A percentile compares a stretch with the other conserved stretches of the same genome.
Conservation (phyloP, 2,113 vertebrate genomes). For the Picathartes gymnocephalus region DNA sequence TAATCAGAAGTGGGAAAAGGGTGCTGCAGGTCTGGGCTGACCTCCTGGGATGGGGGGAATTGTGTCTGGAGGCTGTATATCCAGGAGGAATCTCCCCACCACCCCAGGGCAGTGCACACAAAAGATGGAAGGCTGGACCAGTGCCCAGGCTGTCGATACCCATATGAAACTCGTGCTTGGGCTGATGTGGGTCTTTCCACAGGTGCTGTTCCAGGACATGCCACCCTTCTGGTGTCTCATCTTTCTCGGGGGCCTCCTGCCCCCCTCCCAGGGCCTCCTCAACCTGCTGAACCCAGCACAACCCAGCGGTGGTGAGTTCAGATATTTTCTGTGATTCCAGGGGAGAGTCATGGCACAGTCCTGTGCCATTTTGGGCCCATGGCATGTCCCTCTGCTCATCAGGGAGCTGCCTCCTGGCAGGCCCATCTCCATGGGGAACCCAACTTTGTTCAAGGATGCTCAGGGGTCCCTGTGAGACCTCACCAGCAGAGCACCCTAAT, state of each 20-base stretch:
- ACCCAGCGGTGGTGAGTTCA: neutral
- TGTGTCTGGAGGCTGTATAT: neutral
- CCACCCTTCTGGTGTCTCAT: neutral
- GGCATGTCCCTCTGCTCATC: neutral
- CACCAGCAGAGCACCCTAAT: neutral
- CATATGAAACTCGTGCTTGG: neutral
- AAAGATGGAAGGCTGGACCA: neutral
- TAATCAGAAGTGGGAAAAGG: neutral
- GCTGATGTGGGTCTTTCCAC: neutral
- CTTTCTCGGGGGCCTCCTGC: neutral
- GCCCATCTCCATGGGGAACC: neutral
- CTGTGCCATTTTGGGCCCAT: rapidly evolving
- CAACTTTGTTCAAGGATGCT: neutral
- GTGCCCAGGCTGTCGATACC: neutral
- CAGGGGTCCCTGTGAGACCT: neutral
- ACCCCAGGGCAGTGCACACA: rapidly evolving
- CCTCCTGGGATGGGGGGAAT: neutral
- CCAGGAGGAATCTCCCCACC: neutral
- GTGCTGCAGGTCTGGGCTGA: neutral
- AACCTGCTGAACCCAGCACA: neutral
- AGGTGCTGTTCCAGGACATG: neutral
- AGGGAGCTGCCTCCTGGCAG: neutral
- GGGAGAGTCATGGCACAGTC: rapidly evolving
- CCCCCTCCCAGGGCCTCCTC: neutral
- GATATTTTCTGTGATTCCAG: neutral